Base-by-base conservation (phyloP, 1,140 invertebrate genomes). In the Bicyclus anynana region DNA sequence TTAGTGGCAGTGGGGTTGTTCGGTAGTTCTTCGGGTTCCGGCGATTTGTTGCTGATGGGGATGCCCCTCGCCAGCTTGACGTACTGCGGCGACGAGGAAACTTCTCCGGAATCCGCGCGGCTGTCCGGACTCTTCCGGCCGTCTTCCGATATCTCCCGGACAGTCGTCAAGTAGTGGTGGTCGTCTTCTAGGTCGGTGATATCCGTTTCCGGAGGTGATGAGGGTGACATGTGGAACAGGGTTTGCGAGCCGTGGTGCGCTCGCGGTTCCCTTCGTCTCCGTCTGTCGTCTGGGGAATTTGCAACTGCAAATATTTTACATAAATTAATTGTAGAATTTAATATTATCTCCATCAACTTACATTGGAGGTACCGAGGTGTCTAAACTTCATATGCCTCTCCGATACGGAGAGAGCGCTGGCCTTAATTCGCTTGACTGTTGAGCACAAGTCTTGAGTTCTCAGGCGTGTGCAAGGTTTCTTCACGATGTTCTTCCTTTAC, bases 81-180 rank as follows among this genome's bases (percentile, higher is more conserved):
- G 53, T 80, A 82, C 52, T 77, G 75, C 42, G 79, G 75, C 20
- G 74, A 77, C 9, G 65, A 69, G 5, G 73, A 70, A 18, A 66
- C 56, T 20, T 67, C 58, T 0, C 37, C 26, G 42, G 35, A 33
- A 2, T 47, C 54, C 52, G 20, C 9, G 13, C 37, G 53, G 37
- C 46, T 54, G 6, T 67, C 63, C 9, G 65, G 59, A 27, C 60
- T 67, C 23, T 60, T 62, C 4, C 66, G 40, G 2, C 73, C 68
- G 18, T 84, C 81, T 49, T 82, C 80, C 0, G 77, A 72, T 5
- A 78, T 60, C 67, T 85, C 82, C 5, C 80, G 65, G 1, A 85
- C 75, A 0, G 82, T 85, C 2, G 59, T 71, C 12, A 84, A 60
- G 29, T 72, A 66, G 20, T 80, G 78, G 26, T 69, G 67, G 18